Evolutionary conservation across 2,113 vertebrate genomes (phyloP), one percentile per base, ranked within the genome.

Genomic region (Phylloscopus trochilus): DNA sequence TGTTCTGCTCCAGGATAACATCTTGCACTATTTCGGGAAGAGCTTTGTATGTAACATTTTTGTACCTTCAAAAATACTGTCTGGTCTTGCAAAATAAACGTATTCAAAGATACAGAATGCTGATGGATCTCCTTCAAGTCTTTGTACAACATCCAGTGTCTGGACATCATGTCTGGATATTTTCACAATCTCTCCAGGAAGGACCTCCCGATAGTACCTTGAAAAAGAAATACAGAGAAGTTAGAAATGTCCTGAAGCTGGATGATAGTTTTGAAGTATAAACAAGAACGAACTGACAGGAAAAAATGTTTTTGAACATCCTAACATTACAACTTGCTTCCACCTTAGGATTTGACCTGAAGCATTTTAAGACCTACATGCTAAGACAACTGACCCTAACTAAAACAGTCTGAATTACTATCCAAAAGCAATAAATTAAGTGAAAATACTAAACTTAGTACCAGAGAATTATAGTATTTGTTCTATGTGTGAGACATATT

Each of bases 31-130:
- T n/a, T 66, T 53, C 24, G 10, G 30, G 41, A 83, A 49, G 10
- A 60, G 52, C 16, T 76, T 39, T 73, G 37, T 51, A 69, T 0
- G 7, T 74, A 68, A 21, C 20, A 43, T 79, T 51, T 87, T 49
- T 92, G 95, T 98, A 98, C 99, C 98, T 99, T 99, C 99, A 97
- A 99, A 99, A 82, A 99, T 99, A 76, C 99, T 99, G 97, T 99
- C 99, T 69, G 99, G 99, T 97, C 99, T 98, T 95, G 99, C 99
- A 97, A 99, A 99, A 97, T 99, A 99, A 94, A 99, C 99, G 41
- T 99, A 99, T 97, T 99, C 99, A 97, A 99, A 99, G 95, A 99
- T 99, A 96, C 99, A 99, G 97, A 99, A 99, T 7, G 99, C 99
- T 60, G 99, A 97, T 0, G 97, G 98, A 84, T 99, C 99, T 96